A percentile compares a stretch with the other conserved stretches of the same genome.
Conservation (phyloP, 2,888 invertebrate species). For the Steinernema hermaphroditum region DNA sequence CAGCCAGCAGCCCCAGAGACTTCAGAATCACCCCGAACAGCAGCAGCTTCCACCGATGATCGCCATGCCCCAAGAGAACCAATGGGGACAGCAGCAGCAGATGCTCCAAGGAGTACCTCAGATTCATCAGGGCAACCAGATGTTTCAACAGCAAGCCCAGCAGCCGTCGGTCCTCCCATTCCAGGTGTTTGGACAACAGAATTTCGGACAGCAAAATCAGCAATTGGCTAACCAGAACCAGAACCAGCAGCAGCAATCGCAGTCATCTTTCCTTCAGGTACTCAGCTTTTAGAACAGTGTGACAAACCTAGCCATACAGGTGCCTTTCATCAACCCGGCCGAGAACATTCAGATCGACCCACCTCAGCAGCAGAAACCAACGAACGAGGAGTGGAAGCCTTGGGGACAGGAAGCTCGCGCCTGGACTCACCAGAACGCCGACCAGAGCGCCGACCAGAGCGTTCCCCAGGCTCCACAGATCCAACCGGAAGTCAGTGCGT, state of each 20-base stretch:
- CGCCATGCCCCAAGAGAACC: conserved; percentile 33
- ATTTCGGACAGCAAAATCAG: not conserved
- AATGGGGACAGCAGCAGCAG: conserved; percentile 33
- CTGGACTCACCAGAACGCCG: conserved; percentile 22
- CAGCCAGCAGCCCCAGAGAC: conserved; percentile 19
- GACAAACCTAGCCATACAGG: not conserved
- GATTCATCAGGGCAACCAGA: conserved; percentile 24
- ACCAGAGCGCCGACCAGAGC: conserved; percentile 1
- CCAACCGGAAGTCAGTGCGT: not conserved
- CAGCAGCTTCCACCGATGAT: conserved; percentile 32
- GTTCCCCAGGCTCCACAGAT: not conserved
- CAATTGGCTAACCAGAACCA: not conserved
- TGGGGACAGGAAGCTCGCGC: conserved; percentile 8
- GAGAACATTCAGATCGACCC: conserved; percentile 20
- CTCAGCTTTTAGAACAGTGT: not conserved
- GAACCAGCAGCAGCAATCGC: conserved; percentile 12
- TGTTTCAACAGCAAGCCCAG: conserved; percentile 24
- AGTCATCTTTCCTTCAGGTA: not conserved
- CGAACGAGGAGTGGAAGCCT: conserved; percentile 16
- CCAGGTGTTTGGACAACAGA: not conserved
- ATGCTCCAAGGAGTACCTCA: conserved; percentile 33
- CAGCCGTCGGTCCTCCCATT: conserved; percentile 32
- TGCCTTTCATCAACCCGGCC: not conserved
- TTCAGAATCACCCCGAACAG: conserved; percentile 3
- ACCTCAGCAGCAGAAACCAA: conserved; percentile 17